Conservation (phyloP, 1,140 invertebrate species). For the Hypothenemus hampei region DNA sequence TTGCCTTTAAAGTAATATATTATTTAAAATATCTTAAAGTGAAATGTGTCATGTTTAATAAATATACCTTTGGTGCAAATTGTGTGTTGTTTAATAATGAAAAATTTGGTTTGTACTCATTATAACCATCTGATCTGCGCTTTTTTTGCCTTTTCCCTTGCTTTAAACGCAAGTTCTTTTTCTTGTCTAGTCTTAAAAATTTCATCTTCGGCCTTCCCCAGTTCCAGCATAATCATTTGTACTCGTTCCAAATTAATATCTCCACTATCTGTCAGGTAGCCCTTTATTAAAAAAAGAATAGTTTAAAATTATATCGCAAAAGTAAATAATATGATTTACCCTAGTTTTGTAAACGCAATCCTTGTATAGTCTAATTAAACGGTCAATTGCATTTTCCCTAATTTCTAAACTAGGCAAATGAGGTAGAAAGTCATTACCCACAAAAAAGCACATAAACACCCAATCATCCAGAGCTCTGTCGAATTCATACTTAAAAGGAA, state of each 20-base stretch:
- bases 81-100: constrained; percentile 58
- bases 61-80: constrained; percentile 66
- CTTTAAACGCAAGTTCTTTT: constrained; percentile 76
- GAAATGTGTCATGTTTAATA: neutral
- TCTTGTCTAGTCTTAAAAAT: constrained; percentile 92
- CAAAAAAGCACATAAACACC: constrained; percentile 99
- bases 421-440: constrained; percentile 98
- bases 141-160: constrained; percentile 70
- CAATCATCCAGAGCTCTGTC: constrained; percentile 94
- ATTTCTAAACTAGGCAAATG: constrained; percentile 98
- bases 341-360: constrained; percentile 89
- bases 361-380: constrained; percentile 92
- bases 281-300: constrained; percentile 52
- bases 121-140: constrained; percentile 48
- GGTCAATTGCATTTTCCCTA: constrained; percentile 94
- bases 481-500: constrained; percentile 88
- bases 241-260: constrained; percentile 89
- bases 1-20: constrained; percentile 43
- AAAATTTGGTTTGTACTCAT: constrained; percentile 63
- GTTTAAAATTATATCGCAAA: neutral
- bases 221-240: constrained; percentile 88
- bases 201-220: constrained; percentile 94
- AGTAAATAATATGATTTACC: constrained; percentile 47
- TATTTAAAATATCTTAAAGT: neutral
- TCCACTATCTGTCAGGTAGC: constrained; percentile 94